Evolutionary conservation across 2,888 invertebrate genomes (phyloP), one percentile per base, ranked within the genome.

Genomic region (Caenorhabditis sp.): DNA sequence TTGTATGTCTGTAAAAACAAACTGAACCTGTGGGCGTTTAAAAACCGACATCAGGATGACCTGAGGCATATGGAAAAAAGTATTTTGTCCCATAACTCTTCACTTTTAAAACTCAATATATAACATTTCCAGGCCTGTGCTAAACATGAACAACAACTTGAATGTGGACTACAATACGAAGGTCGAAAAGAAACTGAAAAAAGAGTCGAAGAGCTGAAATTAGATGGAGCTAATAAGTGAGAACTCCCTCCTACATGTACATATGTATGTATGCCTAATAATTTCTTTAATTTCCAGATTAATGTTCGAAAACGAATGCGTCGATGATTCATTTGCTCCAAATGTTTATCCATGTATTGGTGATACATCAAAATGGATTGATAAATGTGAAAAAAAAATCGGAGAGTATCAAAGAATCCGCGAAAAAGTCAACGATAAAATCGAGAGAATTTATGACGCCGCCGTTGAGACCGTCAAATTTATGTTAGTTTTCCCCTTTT

Each of bases 251-350:
- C 31, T 4, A 31, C n/a, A n/a, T n/a, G n/a, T n/a, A n/a, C n/a
- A n/a, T n/a, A n/a, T n/a, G n/a, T n/a, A n/a, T n/a, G n/a, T n/a
- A n/a, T n/a, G n/a, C n/a, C n/a, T n/a, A 31, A 31, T 31, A 4
- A 31, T 4, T 31, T 7, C 10, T 31, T 50, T 50, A n/a, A n/a
- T 50, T 68, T 72, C 36, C 56, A 65, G 76, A 49, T 70, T 71
- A 61, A 81, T 81, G 81, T 81, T 81, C 62, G 78, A 81, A 63
- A 67, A 76, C 26, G 81, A 81, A 60, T 81, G 81, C 50, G 67
- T 68, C 10, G 60, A 78, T n/a, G 67, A 73, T 10, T 54, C 59
- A 43, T 81, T 67, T 54, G 74, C 73, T 12, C 66, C 70, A 14
- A 65, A 59, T n/a, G 74, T 76, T 50, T 81, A 81, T 61, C 78